These are phyloP conservation scores for Fulmarus glacialis DNA, from an alignment of 2,113 vertebrate species.

Conservation along the genomic window DNA sequence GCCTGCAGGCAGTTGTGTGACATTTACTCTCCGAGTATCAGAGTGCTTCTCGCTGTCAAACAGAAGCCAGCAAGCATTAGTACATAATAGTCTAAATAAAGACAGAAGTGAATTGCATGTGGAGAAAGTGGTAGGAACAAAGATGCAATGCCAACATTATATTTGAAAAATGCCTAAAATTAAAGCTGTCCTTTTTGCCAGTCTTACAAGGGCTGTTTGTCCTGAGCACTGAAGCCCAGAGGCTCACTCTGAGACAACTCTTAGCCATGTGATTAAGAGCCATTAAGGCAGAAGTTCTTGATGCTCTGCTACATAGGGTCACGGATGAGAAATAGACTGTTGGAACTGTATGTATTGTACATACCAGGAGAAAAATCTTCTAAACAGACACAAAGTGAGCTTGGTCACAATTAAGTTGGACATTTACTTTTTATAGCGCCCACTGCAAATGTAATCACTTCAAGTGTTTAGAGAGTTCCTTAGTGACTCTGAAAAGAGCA, in stretches of 20 bases:
- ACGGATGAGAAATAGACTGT: not conserved
- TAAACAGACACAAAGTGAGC: not conserved
- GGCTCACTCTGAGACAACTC: not conserved
- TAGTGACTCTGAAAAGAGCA: not conserved
- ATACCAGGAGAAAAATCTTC: not conserved
- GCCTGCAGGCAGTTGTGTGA: not conserved
- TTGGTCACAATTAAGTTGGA: not conserved
- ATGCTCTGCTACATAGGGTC: not conserved
- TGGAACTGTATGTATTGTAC: not conserved
- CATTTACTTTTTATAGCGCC: not conserved
- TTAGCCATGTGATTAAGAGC: not conserved
- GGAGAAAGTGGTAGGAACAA: not conserved
- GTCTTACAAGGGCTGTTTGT: not conserved
- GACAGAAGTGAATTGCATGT: not conserved
- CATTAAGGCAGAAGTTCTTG: not conserved
- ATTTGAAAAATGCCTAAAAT: not conserved
- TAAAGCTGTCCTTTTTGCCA: not conserved
- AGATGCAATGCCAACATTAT: rapidly evolving
- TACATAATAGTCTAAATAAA: not conserved
- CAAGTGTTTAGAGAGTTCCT: not conserved
- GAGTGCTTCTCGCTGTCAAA: not conserved
- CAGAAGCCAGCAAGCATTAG: not conserved
- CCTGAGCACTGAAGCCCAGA: not conserved
- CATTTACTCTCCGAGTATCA: not conserved
- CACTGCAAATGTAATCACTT: not conserved